A percentile compares a stretch with the other conserved stretches of the same genome.
Evolutionary conservation across 2,888 invertebrate genomes (phyloP).

Genomic region (Diarsia dahlii): DNA sequence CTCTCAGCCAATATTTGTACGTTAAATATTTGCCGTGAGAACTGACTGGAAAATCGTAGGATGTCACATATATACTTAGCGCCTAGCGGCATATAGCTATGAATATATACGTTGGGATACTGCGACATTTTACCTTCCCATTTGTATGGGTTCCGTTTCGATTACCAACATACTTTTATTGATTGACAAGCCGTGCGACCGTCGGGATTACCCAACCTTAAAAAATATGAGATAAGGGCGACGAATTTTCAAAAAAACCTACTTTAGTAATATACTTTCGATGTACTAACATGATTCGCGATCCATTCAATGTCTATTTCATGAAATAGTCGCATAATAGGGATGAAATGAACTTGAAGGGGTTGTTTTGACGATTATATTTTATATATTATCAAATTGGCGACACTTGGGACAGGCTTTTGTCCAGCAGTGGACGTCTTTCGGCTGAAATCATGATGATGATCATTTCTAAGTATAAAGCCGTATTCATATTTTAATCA

Average conservation of each 20-base stretch:
- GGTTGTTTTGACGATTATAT: too few relatives aligned
- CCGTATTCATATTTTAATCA: too few relatives aligned
- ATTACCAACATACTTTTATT: neutral
- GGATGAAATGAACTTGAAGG: too few relatives aligned
- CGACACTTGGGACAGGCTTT: too few relatives aligned
- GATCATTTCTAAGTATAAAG: too few relatives aligned
- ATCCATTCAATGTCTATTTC: too few relatives aligned
- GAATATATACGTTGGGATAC: neutral
- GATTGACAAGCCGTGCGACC: neutral
- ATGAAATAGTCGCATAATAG: too few relatives aligned
- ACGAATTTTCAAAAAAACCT: neutral
- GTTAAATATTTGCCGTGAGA: slow-evolving; percentile 68
- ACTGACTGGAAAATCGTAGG: slow-evolving; percentile 57
- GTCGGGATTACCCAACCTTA: neutral
- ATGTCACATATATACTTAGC: slow-evolving; percentile 23
- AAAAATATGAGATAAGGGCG: neutral
- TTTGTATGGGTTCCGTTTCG: slow-evolving; percentile 37
- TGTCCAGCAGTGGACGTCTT: too few relatives aligned
- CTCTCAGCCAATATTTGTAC: slow-evolving; percentile 70
- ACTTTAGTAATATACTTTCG: neutral
- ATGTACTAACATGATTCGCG: neutral
- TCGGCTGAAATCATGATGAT: too few relatives aligned
- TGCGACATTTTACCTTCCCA: slow-evolving; percentile 7
- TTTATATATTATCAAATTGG: too few relatives aligned
- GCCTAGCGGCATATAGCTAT: slow-evolving; percentile 9